Percentiles rank a stretch among this genome's conserved stretches.
Conservation (phyloP, 2,888 invertebrate genomes). For the Stenodera caucasica region DNA sequence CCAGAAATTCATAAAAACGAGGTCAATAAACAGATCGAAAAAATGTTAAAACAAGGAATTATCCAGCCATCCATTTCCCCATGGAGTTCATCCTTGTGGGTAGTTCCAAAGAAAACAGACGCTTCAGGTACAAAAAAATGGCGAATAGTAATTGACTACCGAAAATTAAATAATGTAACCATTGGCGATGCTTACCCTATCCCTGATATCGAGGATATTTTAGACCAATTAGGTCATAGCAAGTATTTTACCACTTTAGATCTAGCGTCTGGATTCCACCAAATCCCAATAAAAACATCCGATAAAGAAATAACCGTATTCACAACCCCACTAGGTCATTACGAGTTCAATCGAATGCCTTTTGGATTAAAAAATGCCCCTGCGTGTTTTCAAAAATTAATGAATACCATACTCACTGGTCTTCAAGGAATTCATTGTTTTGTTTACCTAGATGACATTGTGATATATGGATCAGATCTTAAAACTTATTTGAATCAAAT, state of each 20-base stretch:
- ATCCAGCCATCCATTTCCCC: conserved; percentile 24
- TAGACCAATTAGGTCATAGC: conserved; percentile 42
- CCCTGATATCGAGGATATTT: conserved; percentile 42
- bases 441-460: conserved; percentile 44
- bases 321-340: conserved; percentile 34
- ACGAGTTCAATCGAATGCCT: conserved; percentile 38
- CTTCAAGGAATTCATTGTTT: conserved; percentile 27
- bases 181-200: conserved; percentile 40
- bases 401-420: conserved; percentile 37
- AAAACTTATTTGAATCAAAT: too few relatives aligned
- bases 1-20: conserved; percentile 36
- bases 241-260: conserved; percentile 38
- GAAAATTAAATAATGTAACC: neutral
- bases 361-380: conserved; percentile 33
- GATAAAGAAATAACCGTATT: conserved; percentile 40
- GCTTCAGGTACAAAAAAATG: neutral
- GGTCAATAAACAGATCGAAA: conserved; percentile 27
- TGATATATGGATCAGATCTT: conserved; percentile 27
- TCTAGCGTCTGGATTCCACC: conserved; percentile 27
- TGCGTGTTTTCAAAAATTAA: conserved; percentile 37
- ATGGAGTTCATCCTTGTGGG: conserved; percentile 29
- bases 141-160: neutral
- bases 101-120: conserved; percentile 16
- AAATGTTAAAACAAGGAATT: conserved; percentile 27
- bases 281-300: conserved; percentile 26